A percentile compares a stretch with the other conserved stretches of the same genome.
These are phyloP conservation scores for Athalia circularis DNA, from an alignment of 2,888 invertebrate genomes.

Conservation along the genomic window DNA sequence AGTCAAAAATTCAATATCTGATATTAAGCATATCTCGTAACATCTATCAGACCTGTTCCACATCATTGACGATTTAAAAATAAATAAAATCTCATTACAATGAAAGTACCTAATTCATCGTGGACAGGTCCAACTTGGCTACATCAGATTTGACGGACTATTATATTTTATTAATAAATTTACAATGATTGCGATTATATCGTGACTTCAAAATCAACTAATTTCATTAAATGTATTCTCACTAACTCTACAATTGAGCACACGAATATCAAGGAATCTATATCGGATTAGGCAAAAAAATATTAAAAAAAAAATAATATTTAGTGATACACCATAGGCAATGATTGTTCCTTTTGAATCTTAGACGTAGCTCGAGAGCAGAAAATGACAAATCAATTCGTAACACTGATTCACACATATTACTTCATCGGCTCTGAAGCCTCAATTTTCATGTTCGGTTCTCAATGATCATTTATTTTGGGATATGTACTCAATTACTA, in stretches of 20 bases:
- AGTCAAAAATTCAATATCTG: background rate
- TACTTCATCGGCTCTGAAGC: too few relatives aligned
- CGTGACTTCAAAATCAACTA: constrained; percentile 2
- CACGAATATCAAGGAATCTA: constrained; percentile 57
- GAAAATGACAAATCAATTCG: background rate
- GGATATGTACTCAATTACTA: too few relatives aligned
- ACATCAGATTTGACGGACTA: constrained; percentile 25
- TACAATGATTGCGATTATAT: constrained; percentile 39
- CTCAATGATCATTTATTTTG: too few relatives aligned
- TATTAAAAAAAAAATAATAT: constrained; percentile 46
- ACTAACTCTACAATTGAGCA: constrained; percentile 66
- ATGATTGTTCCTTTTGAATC: background rate
- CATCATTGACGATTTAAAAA: constrained; percentile 20
- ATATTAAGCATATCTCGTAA: constrained; percentile 3
- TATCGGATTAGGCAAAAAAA: constrained; percentile 41
- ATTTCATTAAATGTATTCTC: constrained; percentile 25
- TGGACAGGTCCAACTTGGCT: constrained; percentile 24
- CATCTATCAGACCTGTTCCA: constrained; percentile 14
- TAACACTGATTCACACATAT: too few relatives aligned
- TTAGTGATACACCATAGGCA: constrained; percentile 21
- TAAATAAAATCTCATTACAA: constrained; percentile 23
- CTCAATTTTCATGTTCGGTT: too few relatives aligned
- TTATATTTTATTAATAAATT: constrained; percentile 30
- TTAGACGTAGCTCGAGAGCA: background rate
- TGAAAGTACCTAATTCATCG: constrained; percentile 9